These are phyloP conservation scores for Heliconius hortense DNA, from an alignment of 2,888 invertebrate species.

Conservation along the genomic window DNA sequence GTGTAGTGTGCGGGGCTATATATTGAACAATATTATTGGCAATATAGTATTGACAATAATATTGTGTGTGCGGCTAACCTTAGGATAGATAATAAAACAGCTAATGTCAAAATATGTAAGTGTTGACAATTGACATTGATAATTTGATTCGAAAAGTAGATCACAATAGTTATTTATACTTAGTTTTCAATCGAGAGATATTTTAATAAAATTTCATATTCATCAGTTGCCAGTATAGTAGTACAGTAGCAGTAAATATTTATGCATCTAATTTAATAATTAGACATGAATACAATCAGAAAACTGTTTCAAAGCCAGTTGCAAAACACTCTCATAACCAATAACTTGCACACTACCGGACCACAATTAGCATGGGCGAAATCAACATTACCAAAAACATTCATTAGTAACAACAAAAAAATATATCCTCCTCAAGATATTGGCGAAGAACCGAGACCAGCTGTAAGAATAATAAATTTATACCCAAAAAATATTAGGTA, in stretches of 20 bases:
- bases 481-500: not conserved
- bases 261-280: not conserved
- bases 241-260: not conserved
- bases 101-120: not conserved
- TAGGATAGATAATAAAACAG: not conserved
- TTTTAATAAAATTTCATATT: not conserved
- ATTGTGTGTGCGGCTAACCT: too few relatives aligned
- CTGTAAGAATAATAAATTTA: conserved; percentile 83
- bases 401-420: conserved; percentile 86
- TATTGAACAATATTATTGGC: too few relatives aligned
- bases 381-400: conserved; percentile 74
- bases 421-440: conserved; percentile 90
- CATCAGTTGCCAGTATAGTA: not conserved
- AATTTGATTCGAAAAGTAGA: too few relatives aligned
- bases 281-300: conserved; percentile 43
- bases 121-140: too few relatives aligned
- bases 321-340: conserved; percentile 25
- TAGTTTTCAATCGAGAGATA: not conserved
- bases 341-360: conserved; percentile 58
- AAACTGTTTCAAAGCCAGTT: conserved; percentile 28
- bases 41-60: too few relatives aligned
- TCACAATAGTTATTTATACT: not conserved
- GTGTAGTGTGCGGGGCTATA: too few relatives aligned
- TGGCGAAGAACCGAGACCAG: conserved; percentile 89
- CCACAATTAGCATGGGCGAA: conserved; percentile 65